Conservation (phyloP, 2,797 vertebrate species). For the Enteromius trimaculatus region DNA sequence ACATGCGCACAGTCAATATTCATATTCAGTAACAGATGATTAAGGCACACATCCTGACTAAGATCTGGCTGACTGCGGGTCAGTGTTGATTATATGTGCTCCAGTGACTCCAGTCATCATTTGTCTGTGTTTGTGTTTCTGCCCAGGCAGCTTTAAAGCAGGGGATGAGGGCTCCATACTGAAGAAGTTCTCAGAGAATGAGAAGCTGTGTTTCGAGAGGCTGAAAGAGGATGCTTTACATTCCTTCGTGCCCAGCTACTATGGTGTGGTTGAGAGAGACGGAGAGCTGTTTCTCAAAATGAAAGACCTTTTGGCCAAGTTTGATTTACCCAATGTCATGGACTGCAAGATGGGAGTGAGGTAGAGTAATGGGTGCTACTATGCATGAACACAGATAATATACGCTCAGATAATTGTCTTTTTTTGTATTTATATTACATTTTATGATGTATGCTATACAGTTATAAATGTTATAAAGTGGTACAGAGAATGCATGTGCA, state of each 20-base stretch:
- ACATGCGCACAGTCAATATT: background rate
- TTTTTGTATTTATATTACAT: background rate
- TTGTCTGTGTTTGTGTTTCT: constrained; percentile 54
- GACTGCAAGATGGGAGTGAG: constrained; percentile 99
- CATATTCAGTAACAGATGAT: constrained; percentile 1
- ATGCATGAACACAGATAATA: background rate
- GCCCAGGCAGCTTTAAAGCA: constrained; percentile 93
- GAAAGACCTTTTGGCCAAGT: constrained; percentile 89
- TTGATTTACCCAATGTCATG: constrained; percentile 93
- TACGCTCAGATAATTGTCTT: background rate
- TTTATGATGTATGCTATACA: background rate
- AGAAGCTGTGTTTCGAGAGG: constrained; percentile 89
- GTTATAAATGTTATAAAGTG: background rate
- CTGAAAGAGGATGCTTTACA: constrained; percentile 84
- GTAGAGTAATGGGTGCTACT: constrained; percentile 69
- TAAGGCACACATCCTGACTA: background rate
- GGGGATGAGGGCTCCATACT: constrained; percentile 93
- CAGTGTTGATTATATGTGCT: constrained; percentile 19
- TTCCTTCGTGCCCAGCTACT: constrained; percentile 87
- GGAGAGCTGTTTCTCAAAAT: constrained; percentile 92
- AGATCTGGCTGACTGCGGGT: background rate
- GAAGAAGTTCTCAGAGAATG: constrained; percentile 93
- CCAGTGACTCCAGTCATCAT: constrained; percentile 4
- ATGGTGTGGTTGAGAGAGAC: constrained; percentile 89
- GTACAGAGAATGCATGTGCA: background rate